A percentile compares a stretch with the other conserved stretches of the same genome.
Conservation (phyloP, 2,888 invertebrate species). For the Protonemura montana region DNA sequence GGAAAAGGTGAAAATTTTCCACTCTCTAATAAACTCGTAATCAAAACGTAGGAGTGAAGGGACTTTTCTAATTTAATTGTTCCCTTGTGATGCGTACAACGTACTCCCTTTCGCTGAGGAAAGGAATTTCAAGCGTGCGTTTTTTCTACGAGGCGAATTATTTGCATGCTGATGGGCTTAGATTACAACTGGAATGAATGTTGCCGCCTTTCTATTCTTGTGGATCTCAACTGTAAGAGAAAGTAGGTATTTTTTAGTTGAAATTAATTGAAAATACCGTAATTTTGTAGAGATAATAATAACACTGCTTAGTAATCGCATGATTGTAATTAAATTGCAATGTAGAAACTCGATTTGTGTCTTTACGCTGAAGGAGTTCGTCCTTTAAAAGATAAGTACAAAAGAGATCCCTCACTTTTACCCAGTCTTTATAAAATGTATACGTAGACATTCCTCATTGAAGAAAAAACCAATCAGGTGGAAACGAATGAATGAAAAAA, state of each 20-base stretch:
- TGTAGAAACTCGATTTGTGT: too few relatives aligned
- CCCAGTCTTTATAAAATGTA: not conserved
- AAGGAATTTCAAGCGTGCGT: not conserved
- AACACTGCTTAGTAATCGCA: too few relatives aligned
- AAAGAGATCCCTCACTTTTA: too few relatives aligned
- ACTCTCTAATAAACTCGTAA: constrained; percentile 7
- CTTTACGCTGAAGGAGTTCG: too few relatives aligned
- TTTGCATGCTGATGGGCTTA: not conserved
- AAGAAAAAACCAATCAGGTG: not conserved
- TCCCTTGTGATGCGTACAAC: not conserved
- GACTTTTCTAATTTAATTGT: constrained; percentile 9
- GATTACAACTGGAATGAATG: not conserved
- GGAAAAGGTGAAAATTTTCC: not conserved
- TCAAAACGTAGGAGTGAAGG: constrained; percentile 12
- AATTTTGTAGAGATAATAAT: too few relatives aligned
- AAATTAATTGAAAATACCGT: too few relatives aligned
- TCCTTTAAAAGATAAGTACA: too few relatives aligned
- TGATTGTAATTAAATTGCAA: too few relatives aligned
- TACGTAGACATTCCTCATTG: not conserved
- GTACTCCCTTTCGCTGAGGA: not conserved
- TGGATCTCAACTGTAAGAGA: not conserved
- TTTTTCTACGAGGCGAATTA: not conserved
- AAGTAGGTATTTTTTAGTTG: not conserved
- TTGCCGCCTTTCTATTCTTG: not conserved
- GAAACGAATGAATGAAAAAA: not conserved